Evolutionary conservation across 2,797 vertebrate species (phyloP), one percentile per base, ranked within the genome.

Genomic region (Poecilia picta): DNA sequence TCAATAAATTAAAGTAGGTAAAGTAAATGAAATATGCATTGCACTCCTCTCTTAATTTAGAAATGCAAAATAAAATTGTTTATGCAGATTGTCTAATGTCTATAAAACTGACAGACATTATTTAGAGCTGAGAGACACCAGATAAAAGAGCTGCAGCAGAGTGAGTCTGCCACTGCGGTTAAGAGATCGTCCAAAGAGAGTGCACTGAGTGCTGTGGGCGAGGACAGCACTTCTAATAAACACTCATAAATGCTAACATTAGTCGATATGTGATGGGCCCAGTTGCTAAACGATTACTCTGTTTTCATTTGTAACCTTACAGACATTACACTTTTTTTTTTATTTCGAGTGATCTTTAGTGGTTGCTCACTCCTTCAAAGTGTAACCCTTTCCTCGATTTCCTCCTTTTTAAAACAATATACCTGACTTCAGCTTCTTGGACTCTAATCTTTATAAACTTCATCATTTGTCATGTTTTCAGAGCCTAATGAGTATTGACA

Each of bases 171-270:
- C 23, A 15, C 72, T 41, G 23, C 43, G 51, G 5, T 57, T 41
- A n/a, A 74, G 39, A 43, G 39, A 45, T 59, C 73, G 43, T 43
- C 33, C 16, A 43, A 41, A 45, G 39, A 59, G 73, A 16, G 36
- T 33, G 39, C 53, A 28, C 36, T 28, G n/a, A 55, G 73, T 59
- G 39, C n/a, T 45, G 25, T 59, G 73, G 53, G 53, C n/a, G 3
- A 59, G 25, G 8, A 75, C 36, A 4, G 16, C 39, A 59, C 36
- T 74, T 41, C 73, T 43, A 28, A 43, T 74, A 36, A 59, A 75
- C 53, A 18, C 73, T 57, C 12, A 57, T n/a, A 57, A 57, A 57
- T 23, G 25, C 25, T 41, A 74, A 74, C 49, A n/a, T 74, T 43
- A 74, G 53, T 41, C 55, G 4, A 43, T 45, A 28, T 23, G 4